These are phyloP conservation scores for Acestrorhynchus altus DNA, from an alignment of 2,797 vertebrate species.

Conservation along the genomic window DNA sequence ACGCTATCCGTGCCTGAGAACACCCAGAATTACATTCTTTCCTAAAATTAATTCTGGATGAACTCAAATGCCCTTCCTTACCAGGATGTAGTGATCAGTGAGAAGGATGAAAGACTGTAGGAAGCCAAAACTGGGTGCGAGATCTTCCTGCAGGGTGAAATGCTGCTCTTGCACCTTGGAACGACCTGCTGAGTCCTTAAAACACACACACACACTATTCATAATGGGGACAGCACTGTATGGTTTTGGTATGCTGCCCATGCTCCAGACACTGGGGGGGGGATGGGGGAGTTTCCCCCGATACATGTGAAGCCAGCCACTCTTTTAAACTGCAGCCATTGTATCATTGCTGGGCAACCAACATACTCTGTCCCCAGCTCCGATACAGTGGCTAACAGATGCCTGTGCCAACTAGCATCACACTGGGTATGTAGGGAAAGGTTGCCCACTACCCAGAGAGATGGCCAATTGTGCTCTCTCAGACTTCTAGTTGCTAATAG, in stretches of 20 bases:
- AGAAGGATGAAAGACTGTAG: conserved; percentile 92
- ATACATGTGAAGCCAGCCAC: no score
- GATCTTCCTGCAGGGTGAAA: conserved; percentile 86
- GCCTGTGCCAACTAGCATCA: no score
- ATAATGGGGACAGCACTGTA: neutral
- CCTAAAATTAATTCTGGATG: neutral
- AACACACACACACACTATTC: conserved; percentile 15
- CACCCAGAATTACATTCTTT: neutral
- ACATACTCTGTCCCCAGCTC: no score
- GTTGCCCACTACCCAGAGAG: no score
- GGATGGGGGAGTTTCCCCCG: no score
- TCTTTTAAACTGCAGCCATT: no score
- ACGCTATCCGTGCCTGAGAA: conserved; percentile 79
- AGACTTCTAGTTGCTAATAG: no score
- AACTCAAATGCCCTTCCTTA: conserved; percentile 52
- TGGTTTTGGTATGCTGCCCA: neutral
- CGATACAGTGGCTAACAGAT: no score
- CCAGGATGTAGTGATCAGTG: conserved; percentile 88
- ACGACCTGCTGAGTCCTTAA: conserved; percentile 87
- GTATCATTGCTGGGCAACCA: no score
- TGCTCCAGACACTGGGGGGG: no score
- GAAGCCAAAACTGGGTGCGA: conserved; percentile 85
- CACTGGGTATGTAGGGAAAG: no score
- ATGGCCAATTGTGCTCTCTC: no score
- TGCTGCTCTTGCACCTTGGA: conserved; percentile 77